A percentile compares a stretch with the other conserved stretches of the same genome.
Conservation (phyloP, 2,888 invertebrate species). For the Caenorhabditis becei region DNA sequence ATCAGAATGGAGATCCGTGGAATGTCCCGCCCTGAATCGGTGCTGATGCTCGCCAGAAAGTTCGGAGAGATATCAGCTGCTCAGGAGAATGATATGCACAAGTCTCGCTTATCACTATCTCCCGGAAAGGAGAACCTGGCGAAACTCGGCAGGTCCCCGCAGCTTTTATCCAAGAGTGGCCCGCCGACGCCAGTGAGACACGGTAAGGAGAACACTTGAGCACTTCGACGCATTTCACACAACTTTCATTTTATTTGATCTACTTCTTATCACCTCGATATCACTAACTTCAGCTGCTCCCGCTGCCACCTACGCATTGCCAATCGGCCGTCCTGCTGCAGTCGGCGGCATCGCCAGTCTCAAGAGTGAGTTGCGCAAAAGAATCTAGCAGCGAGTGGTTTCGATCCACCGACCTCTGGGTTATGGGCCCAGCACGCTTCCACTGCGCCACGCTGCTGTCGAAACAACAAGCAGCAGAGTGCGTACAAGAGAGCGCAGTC, state of each 20-base stretch:
- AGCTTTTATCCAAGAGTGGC: slow-evolving; percentile 38
- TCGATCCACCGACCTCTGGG: slow-evolving; percentile 90
- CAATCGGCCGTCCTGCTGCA: slow-evolving; percentile 12
- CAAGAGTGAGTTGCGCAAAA: slow-evolving; percentile 41
- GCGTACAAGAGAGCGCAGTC: slow-evolving; percentile 14
- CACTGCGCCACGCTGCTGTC: slow-evolving; percentile 75
- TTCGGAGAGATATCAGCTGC: slow-evolving; percentile 67
- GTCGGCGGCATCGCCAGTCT: slow-evolving; percentile 59
- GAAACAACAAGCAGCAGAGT: background rate
- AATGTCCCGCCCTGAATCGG: slow-evolving; percentile 68
- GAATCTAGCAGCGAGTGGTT: slow-evolving; percentile 79
- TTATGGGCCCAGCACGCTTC: slow-evolving; percentile 90
- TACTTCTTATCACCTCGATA: slow-evolving; percentile 2
- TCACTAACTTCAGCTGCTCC: slow-evolving; percentile 4
- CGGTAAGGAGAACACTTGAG: slow-evolving; percentile 21
- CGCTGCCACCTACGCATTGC: slow-evolving; percentile 22
- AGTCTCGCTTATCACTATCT: slow-evolving; percentile 56
- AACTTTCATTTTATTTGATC: background rate
- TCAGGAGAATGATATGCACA: slow-evolving; percentile 68
- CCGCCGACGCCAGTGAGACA: slow-evolving; percentile 57
- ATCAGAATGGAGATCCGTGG: slow-evolving; percentile 64
- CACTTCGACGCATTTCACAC: background rate
- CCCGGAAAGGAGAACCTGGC: slow-evolving; percentile 61
- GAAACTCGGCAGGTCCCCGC: background rate
- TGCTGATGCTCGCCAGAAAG: slow-evolving; percentile 67